phyloP scores from a whole-genome alignment of 1,140 invertebrate genomes.

The Eubasilissa regina region DNA sequence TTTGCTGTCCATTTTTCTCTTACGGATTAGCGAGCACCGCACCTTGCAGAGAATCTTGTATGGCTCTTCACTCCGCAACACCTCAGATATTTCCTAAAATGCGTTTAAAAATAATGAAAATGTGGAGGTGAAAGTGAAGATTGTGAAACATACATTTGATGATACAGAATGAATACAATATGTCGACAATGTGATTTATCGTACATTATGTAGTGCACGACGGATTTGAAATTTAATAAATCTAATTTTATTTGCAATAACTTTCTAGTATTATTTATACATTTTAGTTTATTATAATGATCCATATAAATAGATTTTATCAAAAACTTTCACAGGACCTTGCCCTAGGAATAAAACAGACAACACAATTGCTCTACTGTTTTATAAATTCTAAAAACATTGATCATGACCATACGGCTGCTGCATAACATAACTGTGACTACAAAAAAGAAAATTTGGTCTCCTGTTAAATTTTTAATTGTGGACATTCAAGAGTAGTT shows the following conservation, averaged over 20 bases:
- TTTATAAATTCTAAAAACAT: too few species aligned
- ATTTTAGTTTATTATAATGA: background rate
- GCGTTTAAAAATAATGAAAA: constrained; percentile 50
- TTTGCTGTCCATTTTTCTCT: constrained; percentile 65
- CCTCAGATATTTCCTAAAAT: constrained; percentile 66
- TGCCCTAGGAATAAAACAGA: too few species aligned
- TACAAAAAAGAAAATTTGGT: too few species aligned
- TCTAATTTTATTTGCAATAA: background rate
- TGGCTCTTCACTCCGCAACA: constrained; percentile 65
- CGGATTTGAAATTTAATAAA: background rate
- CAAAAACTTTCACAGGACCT: too few species aligned
- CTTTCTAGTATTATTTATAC: background rate
- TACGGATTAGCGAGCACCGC: constrained; percentile 64
- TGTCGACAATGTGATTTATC: background rate
- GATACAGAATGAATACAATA: background rate
- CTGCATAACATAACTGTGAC: too few species aligned
- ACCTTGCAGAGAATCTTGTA: constrained; percentile 67
- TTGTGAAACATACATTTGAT: constrained; percentile 1
- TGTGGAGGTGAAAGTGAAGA: constrained; percentile 2
- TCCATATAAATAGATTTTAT: too few species aligned
- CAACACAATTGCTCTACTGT: too few species aligned
- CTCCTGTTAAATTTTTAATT: background rate
- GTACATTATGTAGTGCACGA: background rate
- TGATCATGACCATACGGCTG: too few species aligned
- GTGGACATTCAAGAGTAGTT: background rate